Percentiles rank a stretch among this genome's conserved stretches.
Conservation (phyloP, 1,140 invertebrate genomes). For the Achatina immaculata region DNA sequence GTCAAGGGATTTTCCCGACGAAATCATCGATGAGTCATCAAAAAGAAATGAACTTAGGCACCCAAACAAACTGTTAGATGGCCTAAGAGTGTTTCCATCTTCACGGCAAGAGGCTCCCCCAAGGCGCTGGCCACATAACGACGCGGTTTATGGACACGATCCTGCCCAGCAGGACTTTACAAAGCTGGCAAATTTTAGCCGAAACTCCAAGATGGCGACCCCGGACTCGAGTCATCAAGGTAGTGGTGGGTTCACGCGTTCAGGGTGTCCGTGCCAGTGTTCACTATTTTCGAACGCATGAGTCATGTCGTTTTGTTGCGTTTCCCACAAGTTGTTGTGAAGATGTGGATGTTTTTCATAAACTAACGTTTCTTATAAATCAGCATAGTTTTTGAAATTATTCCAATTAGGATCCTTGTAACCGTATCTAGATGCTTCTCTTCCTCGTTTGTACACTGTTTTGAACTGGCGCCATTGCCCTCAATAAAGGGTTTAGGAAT, state of each 20-base stretch:
- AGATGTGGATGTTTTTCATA: no score
- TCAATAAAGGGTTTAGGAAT: no score
- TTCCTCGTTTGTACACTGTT: no score
- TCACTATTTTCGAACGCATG: constrained; percentile 58
- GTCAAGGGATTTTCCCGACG: constrained; percentile 69
- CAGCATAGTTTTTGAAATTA: constrained; percentile 17
- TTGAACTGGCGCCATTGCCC: no score
- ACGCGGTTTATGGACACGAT: constrained; percentile 45
- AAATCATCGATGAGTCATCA: constrained; percentile 68
- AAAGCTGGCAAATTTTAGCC: constrained; percentile 52
- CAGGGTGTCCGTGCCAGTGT: constrained; percentile 47
- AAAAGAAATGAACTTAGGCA: constrained; percentile 64
- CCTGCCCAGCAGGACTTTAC: constrained; percentile 50
- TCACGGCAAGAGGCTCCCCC: constrained; percentile 44
- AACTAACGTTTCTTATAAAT: constrained; percentile 39
- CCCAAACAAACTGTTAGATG: constrained; percentile 56
- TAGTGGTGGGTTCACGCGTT: constrained; percentile 37
- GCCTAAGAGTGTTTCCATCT: constrained; percentile 51
- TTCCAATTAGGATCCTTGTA: no score
- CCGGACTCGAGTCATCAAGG: constrained; percentile 54
- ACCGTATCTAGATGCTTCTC: no score
- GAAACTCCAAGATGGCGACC: constrained; percentile 68
- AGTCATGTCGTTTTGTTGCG: constrained; percentile 48
- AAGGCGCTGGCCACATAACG: constrained; percentile 40
- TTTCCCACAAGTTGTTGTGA: constrained; percentile 43